These are phyloP conservation scores for Silurus asotus DNA, from an alignment of 2,113 vertebrate species.

Conservation along the genomic window DNA sequence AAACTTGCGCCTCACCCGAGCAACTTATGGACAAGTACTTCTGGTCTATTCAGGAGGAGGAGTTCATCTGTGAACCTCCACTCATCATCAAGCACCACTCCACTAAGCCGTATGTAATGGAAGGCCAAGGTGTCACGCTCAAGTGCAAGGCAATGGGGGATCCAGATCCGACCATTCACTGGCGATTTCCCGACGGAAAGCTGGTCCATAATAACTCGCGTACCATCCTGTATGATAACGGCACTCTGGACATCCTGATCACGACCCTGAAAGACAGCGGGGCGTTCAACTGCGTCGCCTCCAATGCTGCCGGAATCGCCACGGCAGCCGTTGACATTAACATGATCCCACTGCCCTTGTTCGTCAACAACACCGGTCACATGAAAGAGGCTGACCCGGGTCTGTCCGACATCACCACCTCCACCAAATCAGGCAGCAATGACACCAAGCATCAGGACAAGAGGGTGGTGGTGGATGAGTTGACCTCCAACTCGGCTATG, in stretches of 20 bases:
- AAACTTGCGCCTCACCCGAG: constrained; percentile 89
- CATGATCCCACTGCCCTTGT: constrained; percentile 84
- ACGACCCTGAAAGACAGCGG: constrained; percentile 90
- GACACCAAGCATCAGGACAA: constrained; percentile 79
- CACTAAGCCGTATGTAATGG: constrained; percentile 80
- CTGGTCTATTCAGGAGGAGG: constrained; percentile 92
- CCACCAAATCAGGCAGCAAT: constrained; percentile 82
- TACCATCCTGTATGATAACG: constrained; percentile 81
- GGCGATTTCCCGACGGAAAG: constrained; percentile 87
- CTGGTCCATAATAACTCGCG: constrained; percentile 87
- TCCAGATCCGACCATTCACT: constrained; percentile 87
- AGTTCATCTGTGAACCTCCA: constrained; percentile 85
- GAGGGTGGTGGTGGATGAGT: constrained; percentile 78
- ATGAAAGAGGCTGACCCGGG: constrained; percentile 81
- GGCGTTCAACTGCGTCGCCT: constrained; percentile 88
- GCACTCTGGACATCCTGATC: constrained; percentile 88
- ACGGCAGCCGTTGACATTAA: constrained; percentile 83
- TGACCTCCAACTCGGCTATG: constrained; percentile 83
- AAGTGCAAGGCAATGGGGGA: constrained; percentile 88
- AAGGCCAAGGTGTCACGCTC: constrained; percentile 85
- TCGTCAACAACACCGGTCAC: constrained; percentile 81
- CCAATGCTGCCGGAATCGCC: constrained; percentile 88
- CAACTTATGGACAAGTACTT: constrained; percentile 89
- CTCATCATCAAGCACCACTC: constrained; percentile 83
- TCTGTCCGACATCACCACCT: constrained; percentile 89